Percentiles rank a stretch among this genome's conserved stretches.
These are phyloP conservation scores for Micromussa lordhowensis DNA, from an alignment of 92 coral and sea anemone species.

Conservation along the genomic window DNA sequence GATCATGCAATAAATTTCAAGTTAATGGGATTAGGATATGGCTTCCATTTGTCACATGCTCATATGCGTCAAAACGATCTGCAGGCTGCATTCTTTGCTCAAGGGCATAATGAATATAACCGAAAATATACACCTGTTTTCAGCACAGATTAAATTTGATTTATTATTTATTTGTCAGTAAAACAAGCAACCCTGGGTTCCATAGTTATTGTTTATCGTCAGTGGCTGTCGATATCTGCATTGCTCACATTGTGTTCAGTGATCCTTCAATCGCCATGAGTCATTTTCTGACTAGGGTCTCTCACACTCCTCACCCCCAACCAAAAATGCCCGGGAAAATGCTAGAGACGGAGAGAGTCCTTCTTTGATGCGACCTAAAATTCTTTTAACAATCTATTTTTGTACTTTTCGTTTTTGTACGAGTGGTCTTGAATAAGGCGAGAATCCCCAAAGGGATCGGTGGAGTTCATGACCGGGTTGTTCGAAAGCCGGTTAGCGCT, in stretches of 20 bases:
- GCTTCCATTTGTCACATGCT: slow-evolving; percentile 41
- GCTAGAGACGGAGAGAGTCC: too few species aligned
- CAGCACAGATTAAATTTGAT: not conserved
- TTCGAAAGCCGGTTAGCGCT: too few species aligned
- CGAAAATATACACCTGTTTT: not conserved
- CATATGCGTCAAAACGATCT: slow-evolving; percentile 1
- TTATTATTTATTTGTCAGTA: too few species aligned
- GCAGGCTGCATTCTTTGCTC: not conserved
- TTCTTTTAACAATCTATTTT: too few species aligned
- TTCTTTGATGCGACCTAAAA: not conserved
- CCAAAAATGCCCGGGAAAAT: too few species aligned
- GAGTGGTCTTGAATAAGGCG: not conserved
- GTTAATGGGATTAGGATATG: slow-evolving; percentile 60
- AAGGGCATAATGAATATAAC: not conserved
- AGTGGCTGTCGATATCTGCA: too few species aligned
- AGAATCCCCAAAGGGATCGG: too few species aligned
- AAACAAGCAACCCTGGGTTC: not conserved
- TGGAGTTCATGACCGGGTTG: too few species aligned
- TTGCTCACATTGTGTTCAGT: not conserved
- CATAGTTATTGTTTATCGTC: not conserved
- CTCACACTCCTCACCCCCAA: too few species aligned
- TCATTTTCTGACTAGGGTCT: too few species aligned
- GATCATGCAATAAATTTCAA: slow-evolving; percentile 32
- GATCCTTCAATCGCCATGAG: too few species aligned
- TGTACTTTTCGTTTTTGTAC: too few species aligned